Base-by-base conservation (phyloP, 64 coral and sea anemone species). In the Platygyra sinensis region DNA sequence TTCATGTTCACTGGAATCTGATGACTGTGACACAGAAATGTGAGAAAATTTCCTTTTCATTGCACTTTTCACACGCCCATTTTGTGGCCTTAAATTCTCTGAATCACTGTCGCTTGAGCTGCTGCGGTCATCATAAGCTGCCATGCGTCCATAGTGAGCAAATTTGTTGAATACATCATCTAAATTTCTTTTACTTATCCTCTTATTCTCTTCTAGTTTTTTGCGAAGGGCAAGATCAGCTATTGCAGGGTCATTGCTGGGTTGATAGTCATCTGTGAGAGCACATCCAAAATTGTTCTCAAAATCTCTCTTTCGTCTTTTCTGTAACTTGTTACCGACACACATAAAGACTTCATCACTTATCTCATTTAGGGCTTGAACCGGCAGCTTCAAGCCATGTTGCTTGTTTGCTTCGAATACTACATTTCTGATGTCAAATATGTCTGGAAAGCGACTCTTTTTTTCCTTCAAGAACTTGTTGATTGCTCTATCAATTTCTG, bases 261-360 rank as follows among this genome's bases (percentile, higher is more conserved):
- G 2, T 17, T 24, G 20, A 59, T 52, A 98, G 10, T 72, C 57
- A 82, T 99, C 97, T 31, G 94, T 91, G 7, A 99, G 81, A 67
- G 85, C 82, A 61, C 94, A 91, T 7, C 97, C 97, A 93, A 95
- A 99, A 65, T 99, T 99, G 72, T 82, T 91, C 29, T 76, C 63
- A 60, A 89, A 93, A 88, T 99, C 97, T 30, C 79, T 93, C 65
- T 95, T 93, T 19, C 97, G 94, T 42, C 76, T 82, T 75, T 91
- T 91, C 74, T 99, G 97, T 38, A 99, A 65, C 42, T 89, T 99
- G 64, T 99, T 99, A 20, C 97, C 97, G 62, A 99, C 72, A 12
- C 90, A 80, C 20, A 92, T 89, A 76, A 99, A 99, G 33, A 99
- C 79, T 30, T 99, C 97, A 24, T 83, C 86, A 52, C 88, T 91